Conservation (phyloP, 2,888 invertebrate genomes). For the Sphaeridia pumilis region DNA sequence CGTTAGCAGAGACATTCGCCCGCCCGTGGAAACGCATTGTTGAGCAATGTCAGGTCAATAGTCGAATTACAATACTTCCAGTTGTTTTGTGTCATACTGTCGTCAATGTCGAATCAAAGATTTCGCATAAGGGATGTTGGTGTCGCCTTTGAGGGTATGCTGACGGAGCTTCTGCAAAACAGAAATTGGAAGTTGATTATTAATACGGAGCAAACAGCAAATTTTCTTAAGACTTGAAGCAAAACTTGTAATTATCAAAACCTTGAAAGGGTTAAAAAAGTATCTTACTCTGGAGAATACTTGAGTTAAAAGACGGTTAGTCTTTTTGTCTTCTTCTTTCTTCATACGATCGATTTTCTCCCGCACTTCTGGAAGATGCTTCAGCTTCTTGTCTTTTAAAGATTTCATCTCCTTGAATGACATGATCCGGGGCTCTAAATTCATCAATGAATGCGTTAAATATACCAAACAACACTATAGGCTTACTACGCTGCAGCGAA, state of each 20-base stretch:
- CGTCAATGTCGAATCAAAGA: constrained; percentile 14
- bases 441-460: neutral
- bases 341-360: constrained; percentile 50
- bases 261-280: neutral
- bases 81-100: neutral
- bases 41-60: no score
- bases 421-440: constrained; percentile 37
- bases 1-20: no score
- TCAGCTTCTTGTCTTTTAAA: constrained; percentile 52
- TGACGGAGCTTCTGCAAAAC: constrained; percentile 19
- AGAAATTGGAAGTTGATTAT: neutral
- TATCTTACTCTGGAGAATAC: constrained; percentile 58
- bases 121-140: constrained; percentile 16
- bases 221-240: no score
- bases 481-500: neutral
- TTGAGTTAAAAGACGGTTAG: constrained; percentile 61
- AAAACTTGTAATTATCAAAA: no score
- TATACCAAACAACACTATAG: neutral
- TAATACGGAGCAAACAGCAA: no score
- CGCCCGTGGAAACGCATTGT: no score
- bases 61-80: no score
- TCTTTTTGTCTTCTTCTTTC: constrained; percentile 50
- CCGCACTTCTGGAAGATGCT: constrained; percentile 58
- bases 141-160: constrained; percentile 18
- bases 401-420: constrained; percentile 50